Conservation (phyloP, 2,113 vertebrate species). For the Anolis sagrei region DNA sequence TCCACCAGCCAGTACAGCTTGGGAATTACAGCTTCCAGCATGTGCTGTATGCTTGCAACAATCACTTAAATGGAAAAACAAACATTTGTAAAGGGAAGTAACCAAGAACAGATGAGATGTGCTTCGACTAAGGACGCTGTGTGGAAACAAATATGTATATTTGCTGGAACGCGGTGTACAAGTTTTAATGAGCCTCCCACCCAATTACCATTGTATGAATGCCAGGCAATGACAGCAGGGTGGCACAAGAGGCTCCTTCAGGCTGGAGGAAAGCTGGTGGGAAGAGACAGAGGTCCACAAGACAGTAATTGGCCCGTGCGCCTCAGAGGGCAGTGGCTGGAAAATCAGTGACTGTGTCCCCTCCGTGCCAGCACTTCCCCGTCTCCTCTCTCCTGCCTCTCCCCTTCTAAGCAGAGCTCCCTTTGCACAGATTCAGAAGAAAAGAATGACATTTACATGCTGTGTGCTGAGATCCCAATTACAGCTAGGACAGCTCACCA, state of each 20-base stretch:
- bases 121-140: background rate
- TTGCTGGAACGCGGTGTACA: fast-evolving
- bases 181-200: constrained; percentile 27
- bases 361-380: background rate
- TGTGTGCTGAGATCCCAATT: constrained; percentile 50
- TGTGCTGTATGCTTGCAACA: background rate
- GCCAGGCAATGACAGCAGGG: background rate
- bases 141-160: constrained; percentile 29
- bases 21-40: background rate
- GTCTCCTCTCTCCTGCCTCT: no score
- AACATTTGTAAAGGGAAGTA: constrained; percentile 6
- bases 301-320: constrained; percentile 8
- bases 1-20: background rate
- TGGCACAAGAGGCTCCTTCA: background rate
- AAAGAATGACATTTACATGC: constrained; percentile 35
- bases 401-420: background rate
- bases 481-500: constrained; percentile 46
- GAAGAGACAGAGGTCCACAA: fast-evolving
- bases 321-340: constrained; percentile 37
- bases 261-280: background rate
- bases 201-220: background rate
- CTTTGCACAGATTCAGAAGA: background rate
- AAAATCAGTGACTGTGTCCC: background rate
- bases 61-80: constrained; percentile 42
- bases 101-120: constrained; percentile 40